phyloP scores from a whole-genome alignment of 1,140 invertebrate genomes.

The Ceratosolen fusciceps region DNA sequence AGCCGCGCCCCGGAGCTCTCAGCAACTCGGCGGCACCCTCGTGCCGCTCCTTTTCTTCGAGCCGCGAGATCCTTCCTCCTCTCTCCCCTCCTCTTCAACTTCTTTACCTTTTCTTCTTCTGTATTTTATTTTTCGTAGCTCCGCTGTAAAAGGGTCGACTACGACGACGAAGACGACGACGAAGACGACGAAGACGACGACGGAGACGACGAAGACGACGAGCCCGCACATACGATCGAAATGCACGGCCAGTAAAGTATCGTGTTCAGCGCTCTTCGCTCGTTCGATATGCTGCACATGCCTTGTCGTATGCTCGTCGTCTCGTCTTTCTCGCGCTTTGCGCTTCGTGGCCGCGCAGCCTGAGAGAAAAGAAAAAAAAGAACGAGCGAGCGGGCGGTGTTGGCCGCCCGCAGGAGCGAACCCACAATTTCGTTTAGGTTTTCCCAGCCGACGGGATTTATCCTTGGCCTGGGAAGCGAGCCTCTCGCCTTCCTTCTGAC shows the following conservation, averaged over 20 bases:
- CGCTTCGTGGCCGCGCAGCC: not conserved
- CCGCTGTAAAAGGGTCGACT: too few relatives aligned
- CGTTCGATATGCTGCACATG: conserved; percentile 21
- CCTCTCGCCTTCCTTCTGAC: not conserved
- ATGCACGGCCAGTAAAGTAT: conserved; percentile 7
- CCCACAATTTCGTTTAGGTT: conserved; percentile 45
- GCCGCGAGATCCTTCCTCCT: too few relatives aligned
- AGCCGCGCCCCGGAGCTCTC: not conserved
- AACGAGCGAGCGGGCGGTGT: not conserved
- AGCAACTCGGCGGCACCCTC: too few relatives aligned
- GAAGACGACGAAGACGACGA: too few relatives aligned
- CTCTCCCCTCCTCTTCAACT: too few relatives aligned
- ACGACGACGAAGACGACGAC: not conserved
- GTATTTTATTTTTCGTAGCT: not conserved
- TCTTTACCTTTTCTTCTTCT: too few relatives aligned
- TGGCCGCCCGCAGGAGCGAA: conserved; percentile 10
- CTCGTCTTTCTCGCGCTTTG: conserved; percentile 25
- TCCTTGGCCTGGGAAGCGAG: not conserved
- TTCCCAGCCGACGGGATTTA: conserved; percentile 7
- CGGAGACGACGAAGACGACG: not conserved
- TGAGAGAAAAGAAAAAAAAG: not conserved
- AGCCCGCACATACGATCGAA: not conserved
- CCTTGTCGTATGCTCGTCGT: not conserved
- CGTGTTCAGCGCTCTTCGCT: conserved; percentile 13
- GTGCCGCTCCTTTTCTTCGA: too few relatives aligned